Evolutionary conservation across 2,797 vertebrate species (phyloP).

Genomic region (Poeciliopsis presidionis): DNA sequence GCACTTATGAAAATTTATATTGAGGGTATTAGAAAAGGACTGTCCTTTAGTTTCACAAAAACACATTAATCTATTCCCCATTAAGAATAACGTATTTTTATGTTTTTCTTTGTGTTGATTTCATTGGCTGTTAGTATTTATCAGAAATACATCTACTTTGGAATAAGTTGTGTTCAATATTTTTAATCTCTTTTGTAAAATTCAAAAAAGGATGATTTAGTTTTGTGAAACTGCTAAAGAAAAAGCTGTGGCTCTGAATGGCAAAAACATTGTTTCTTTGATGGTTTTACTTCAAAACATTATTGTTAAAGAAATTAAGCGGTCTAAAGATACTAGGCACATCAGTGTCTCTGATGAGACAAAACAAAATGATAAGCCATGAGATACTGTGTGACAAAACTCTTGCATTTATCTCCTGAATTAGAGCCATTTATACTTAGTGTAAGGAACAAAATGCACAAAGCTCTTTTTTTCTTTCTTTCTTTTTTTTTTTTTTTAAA

Average conservation of each 20-base stretch:
- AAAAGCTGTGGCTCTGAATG: not conserved
- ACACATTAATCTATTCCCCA: not conserved
- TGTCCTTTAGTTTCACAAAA: not conserved
- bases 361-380: conserved; percentile 34
- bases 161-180: not conserved
- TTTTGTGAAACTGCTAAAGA: not conserved
- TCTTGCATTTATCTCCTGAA: conserved; percentile 37
- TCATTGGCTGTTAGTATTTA: not conserved
- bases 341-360: conserved; percentile 20
- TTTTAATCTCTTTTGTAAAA: not conserved
- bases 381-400: conserved; percentile 26
- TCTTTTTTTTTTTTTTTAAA: conserved; percentile 65
- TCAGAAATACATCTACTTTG: not conserved
- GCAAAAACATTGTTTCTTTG: not conserved
- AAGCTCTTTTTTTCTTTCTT: conserved; percentile 52
- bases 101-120: not conserved
- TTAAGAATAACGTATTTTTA: not conserved
- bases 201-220: not conserved
- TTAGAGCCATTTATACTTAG: conserved; percentile 43
- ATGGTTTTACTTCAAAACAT: conserved; percentile 19
- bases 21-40: conserved; percentile 9
- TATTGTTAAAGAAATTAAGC: conserved; percentile 30
- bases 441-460: conserved; percentile 46
- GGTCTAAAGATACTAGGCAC: conserved; percentile 24
- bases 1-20: conserved; percentile 52